These are phyloP conservation scores for Perodicticus potto DNA, from an alignment of 2,797 vertebrate species.

Conservation along the genomic window DNA sequence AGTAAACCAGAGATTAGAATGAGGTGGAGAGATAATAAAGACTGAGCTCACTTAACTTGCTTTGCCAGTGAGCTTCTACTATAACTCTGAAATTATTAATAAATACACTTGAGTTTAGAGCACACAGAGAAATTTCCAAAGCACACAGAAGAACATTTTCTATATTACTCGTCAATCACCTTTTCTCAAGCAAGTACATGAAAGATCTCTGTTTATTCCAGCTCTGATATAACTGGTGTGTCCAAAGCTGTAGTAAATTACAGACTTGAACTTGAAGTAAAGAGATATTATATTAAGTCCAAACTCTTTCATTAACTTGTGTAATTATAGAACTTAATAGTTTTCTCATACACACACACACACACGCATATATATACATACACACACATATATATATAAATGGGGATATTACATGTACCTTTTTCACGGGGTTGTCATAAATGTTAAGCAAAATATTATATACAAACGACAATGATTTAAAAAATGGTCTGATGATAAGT, in stretches of 20 bases:
- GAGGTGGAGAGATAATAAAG: background rate
- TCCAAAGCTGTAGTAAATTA: background rate
- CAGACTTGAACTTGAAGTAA: background rate
- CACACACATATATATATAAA: background rate
- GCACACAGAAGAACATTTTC: background rate
- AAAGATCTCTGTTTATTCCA: background rate
- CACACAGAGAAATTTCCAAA: background rate
- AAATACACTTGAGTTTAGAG: background rate
- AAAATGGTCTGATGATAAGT: background rate
- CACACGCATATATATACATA: too few relatives aligned
- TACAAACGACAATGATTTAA: background rate
- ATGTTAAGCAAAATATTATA: background rate
- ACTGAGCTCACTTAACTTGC: background rate
- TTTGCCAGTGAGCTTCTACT: background rate
- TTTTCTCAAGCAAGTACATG: background rate
- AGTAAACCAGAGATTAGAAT: conserved; percentile 6
- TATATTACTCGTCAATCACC: background rate
- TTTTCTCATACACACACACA: background rate
- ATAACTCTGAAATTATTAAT: background rate
- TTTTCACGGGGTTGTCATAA: background rate
- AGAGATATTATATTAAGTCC: background rate
- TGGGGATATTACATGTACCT: background rate
- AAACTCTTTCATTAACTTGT: conserved; percentile 1
- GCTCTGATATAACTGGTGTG: background rate
- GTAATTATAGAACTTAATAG: background rate